These are phyloP conservation scores for Lepidocyrtinus sp. DNA, from an alignment of 2,888 invertebrate species.

Conservation along the genomic window DNA sequence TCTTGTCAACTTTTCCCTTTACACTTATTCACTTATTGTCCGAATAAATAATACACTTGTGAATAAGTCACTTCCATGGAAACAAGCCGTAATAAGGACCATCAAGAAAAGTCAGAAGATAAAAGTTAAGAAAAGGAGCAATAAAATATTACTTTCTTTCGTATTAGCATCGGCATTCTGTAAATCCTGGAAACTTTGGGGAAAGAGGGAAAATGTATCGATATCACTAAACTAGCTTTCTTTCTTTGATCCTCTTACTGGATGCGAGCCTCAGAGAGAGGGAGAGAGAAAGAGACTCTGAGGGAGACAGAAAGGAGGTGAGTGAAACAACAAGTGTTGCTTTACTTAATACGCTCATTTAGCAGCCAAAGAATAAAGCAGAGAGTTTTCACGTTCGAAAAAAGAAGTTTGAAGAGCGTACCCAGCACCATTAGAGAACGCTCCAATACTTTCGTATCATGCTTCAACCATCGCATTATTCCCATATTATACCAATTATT, in stretches of 20 bases:
- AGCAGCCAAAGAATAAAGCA: neutral
- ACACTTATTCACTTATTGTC: no score
- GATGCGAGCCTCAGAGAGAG: neutral
- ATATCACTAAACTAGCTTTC: neutral
- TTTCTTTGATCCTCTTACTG: no score
- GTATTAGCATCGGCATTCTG: no score
- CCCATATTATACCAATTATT: constrained; percentile 8
- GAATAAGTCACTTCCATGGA: no score
- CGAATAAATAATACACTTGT: no score
- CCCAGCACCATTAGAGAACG: no score
- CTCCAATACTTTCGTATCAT: neutral
- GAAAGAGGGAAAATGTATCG: neutral
- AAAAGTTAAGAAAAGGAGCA: neutral
- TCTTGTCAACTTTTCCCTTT: no score
- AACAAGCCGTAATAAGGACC: no score
- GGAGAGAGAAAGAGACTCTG: neutral
- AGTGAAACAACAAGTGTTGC: constrained; percentile 11
- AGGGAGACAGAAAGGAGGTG: neutral
- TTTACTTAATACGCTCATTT: constrained; percentile 25
- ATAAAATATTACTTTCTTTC: no score
- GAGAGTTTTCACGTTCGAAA: constrained; percentile 6
- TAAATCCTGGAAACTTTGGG: no score
- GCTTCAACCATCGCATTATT: constrained; percentile 1
- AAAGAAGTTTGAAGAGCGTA: constrained; percentile 4
- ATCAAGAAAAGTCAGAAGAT: no score